Conservation (phyloP, 2,113 vertebrate species). For the Calonectris borealis region DNA sequence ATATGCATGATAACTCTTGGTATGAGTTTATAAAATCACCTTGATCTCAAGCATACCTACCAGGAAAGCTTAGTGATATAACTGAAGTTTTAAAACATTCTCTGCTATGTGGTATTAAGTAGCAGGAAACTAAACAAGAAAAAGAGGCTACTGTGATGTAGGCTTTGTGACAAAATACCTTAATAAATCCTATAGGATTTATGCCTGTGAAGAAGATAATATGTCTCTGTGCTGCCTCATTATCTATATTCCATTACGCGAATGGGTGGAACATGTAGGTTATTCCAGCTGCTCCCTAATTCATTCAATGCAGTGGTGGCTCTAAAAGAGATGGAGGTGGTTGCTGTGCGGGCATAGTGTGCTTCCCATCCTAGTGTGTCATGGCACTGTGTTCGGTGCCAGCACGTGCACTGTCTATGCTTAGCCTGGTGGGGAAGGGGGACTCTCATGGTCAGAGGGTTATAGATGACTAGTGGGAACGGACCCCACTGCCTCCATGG, state of each 20-base stretch:
- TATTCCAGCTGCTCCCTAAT: neutral
- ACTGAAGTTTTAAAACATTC: neutral
- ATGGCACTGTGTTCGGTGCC: accelerated
- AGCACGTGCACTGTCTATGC: accelerated
- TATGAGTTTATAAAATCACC: neutral
- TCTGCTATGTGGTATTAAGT: neutral
- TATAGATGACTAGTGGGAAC: neutral
- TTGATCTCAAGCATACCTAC: neutral
- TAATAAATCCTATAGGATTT: neutral
- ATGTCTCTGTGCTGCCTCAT: neutral
- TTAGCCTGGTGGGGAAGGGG: neutral
- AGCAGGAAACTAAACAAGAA: neutral
- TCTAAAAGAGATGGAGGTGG: neutral
- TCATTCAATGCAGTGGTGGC: neutral
- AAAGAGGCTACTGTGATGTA: neutral
- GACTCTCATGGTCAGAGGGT: neutral
- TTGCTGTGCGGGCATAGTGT: accelerated
- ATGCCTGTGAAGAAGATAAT: neutral
- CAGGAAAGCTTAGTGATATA: neutral
- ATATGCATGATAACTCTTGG: neutral
- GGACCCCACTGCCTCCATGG: neutral
- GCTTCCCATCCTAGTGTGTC: too few relatives aligned
- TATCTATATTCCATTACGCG: neutral
- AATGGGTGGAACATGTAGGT: neutral
- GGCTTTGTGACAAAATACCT: neutral